Evolutionary conservation across 2,113 vertebrate species (phyloP).

Genomic region (Mellivora capensis): DNA sequence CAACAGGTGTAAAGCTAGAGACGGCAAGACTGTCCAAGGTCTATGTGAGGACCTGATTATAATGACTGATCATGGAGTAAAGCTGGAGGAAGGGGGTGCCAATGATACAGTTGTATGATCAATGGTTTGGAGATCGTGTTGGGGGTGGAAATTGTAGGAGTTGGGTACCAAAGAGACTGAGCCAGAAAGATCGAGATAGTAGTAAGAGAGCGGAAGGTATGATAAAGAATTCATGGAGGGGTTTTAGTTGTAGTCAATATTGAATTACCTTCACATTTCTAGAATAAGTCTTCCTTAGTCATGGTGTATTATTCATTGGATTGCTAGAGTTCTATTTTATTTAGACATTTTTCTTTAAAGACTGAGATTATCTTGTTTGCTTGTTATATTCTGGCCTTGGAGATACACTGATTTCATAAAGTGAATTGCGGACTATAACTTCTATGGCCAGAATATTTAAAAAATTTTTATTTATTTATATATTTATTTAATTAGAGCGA

Average conservation of each 20-base stretch:
- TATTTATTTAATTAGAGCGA: not conserved
- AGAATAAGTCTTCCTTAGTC: not conserved
- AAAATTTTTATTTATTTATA: not conserved
- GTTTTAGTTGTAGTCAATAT: not conserved
- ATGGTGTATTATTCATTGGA: not conserved
- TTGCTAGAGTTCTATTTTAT: not conserved
- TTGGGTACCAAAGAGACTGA: not conserved
- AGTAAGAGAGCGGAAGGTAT: not conserved
- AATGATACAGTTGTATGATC: not conserved
- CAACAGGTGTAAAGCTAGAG: not conserved
- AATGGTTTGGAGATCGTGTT: not conserved
- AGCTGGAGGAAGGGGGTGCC: not conserved
- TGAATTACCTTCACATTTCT: not conserved
- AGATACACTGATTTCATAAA: not conserved
- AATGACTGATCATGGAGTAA: not conserved
- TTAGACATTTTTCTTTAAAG: not conserved
- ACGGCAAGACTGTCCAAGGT: not conserved
- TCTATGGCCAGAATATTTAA: not conserved
- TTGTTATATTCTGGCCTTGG: not conserved
- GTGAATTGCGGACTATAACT: not conserved
- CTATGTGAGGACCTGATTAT: not conserved
- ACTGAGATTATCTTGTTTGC: not conserved
- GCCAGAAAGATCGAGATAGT: not conserved
- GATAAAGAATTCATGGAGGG: not conserved
- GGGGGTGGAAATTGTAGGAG: not conserved